Evolutionary conservation across 2,113 vertebrate genomes (phyloP).

Genomic region (Lontra canadensis): DNA sequence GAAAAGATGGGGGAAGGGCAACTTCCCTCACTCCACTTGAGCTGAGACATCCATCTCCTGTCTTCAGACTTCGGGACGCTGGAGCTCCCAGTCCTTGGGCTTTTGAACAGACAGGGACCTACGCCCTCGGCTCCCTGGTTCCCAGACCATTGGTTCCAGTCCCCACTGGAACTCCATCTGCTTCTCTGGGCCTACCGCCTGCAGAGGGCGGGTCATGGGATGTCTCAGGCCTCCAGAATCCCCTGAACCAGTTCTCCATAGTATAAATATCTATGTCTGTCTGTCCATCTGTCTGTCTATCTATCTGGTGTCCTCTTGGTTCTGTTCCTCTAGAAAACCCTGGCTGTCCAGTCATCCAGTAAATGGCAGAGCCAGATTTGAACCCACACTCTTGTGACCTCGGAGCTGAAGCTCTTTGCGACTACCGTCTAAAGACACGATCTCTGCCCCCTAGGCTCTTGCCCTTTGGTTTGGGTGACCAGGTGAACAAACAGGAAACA

Average conservation of each 20-base stretch:
- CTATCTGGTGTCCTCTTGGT: not conserved
- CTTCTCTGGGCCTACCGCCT: not conserved
- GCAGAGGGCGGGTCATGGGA: not conserved
- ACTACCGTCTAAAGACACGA: not conserved
- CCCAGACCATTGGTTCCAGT: not conserved
- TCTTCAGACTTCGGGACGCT: not conserved
- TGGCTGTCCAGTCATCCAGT: not conserved
- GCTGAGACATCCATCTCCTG: not conserved
- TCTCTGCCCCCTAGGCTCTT: not conserved
- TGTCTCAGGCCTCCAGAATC: not conserved
- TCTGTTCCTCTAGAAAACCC: not conserved
- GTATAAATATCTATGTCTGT: not conserved
- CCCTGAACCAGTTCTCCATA: not conserved
- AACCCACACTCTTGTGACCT: not conserved
- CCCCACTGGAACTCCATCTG: too few species aligned
- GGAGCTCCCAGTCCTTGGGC: not conserved
- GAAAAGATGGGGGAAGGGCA: not conserved
- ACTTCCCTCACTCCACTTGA: not conserved
- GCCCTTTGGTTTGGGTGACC: not conserved
- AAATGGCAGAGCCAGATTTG: not conserved
- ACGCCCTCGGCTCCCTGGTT: not conserved
- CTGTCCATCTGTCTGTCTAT: rapidly evolving
- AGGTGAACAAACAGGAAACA: not conserved
- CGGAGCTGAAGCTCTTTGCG: not conserved
- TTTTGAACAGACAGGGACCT: not conserved